Conservation (phyloP, 2,113 vertebrate species). For the Tympanuchus pallidicinctus region DNA sequence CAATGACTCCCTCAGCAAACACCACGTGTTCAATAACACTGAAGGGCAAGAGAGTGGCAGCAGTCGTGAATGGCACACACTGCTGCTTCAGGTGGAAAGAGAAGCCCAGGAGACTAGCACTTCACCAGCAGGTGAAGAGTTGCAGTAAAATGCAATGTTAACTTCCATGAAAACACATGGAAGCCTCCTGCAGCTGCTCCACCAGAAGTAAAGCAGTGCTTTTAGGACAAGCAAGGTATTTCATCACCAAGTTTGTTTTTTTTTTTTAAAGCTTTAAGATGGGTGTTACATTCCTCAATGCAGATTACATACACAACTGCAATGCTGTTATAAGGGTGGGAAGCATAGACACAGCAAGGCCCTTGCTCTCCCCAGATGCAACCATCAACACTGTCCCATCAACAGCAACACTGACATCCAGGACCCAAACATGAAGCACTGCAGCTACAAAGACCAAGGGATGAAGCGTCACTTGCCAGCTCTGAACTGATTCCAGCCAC, state of each 20-base stretch:
- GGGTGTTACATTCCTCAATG: background rate
- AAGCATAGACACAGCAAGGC: background rate
- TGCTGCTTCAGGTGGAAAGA: background rate
- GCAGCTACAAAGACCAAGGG: no score
- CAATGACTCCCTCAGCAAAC: background rate
- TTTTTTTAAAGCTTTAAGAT: background rate
- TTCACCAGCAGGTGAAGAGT: background rate
- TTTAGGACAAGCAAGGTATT: background rate
- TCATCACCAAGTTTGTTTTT: background rate
- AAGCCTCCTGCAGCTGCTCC: background rate
- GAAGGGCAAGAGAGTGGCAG: background rate
- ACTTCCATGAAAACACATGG: background rate
- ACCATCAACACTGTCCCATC: background rate
- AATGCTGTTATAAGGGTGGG: background rate
- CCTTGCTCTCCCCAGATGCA: background rate
- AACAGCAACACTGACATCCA: fast-evolving
- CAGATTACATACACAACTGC: background rate
- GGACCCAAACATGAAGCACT: fast-evolving
- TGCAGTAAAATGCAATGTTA: background rate
- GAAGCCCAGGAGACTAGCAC: background rate
- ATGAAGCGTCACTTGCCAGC: background rate
- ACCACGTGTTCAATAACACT: background rate
- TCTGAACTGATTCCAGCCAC: background rate
- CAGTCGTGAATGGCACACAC: background rate
- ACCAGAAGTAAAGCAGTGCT: background rate